Evolutionary conservation across 2,888 invertebrate genomes (phyloP), one percentile per base, ranked within the genome.

Genomic region (Dryobotodes eremita): DNA sequence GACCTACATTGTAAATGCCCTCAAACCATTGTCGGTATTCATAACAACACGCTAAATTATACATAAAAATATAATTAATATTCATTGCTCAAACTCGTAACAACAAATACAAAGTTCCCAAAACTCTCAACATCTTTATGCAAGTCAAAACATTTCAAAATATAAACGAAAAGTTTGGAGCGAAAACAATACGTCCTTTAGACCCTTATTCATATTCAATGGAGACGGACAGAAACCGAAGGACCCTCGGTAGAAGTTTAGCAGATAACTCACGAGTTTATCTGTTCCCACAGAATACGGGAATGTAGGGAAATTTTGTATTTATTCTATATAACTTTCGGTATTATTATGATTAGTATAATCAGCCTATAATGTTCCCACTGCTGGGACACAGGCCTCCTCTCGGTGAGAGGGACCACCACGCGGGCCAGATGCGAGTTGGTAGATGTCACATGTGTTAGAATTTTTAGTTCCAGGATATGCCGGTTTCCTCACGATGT

Each of bases 141-240:
- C 68, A 79, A 84, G 87, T 82, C 70, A 81, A 81, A 86, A 88
- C 71, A 82, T 81, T 86, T 84, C 73, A 75, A 84, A 86, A 86
- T 71, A 79, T 86, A 84, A 84, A 77, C 86, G 84, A 71, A 83
- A 85, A 80, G 82, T 79, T 82, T 53, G 57, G 65, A 80, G 59
- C 76, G 65, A 84, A 88, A 88, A 90, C 88, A 89, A 90, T 89
- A 88, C 86, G 83, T 86, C 77, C 79, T 81, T 82, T 79, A 64
- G 89, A 82, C 79, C 82, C 89, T 92, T 90, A 92, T 93, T 91
- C 90, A 93, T 93, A 93, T 93, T 93, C 92, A 93, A 89, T 89
- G 88, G 88, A 82, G 83, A 75, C 75, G 82, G 76, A 85, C 81
- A 86, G 89, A 81, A 86, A 85, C 71, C 65, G 59, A 62, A 74